Evolutionary conservation across 2,113 vertebrate species (phyloP), one percentile per base, ranked within the genome.

Genomic region (Pundamilia nyererei): DNA sequence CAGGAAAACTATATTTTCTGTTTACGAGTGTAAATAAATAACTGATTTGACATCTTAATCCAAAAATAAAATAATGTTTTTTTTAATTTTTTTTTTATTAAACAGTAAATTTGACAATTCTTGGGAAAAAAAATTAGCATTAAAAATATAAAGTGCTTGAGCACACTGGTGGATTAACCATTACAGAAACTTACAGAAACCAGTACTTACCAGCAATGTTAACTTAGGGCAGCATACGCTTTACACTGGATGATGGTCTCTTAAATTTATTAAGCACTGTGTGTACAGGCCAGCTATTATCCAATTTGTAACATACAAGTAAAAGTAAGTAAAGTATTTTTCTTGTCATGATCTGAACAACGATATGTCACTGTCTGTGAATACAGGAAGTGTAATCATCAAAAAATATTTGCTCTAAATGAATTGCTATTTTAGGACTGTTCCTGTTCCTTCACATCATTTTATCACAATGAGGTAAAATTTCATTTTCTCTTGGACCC

Each of bases 51-150:
- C 38, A 1, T 45, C 8, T 72, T 45, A 45, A 72, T 72, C 1
- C 38, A 72, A 72, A 72, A 72, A 2, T 10, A 65, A 21, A 72
- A 72, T 17, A 72, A 45, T 72, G 21, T 17, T 26, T 1, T 1
- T 26, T 21, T 21, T 21, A 21, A 21, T n/a, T 21, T 45, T 72
- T 72, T 15, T 38, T 70, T 45, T 10, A 10, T 26, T 11, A 72
- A 72, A 72, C 68, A 10, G 13, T 29, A 2, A 26, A 72, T 26
- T 26, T 47, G 9, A 29, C 29, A 72, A 47, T 0, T 72, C 68
- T 3, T 11, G 4, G 3, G 1, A 0, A 4, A 24, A 17, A 40
- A 72, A 10, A 45, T 2, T 45, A 1, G 14, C 5, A 72, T 24
- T 72, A 11, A 45, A 45, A 45, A 72, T 72, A 29, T 45, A 45